Conservation (phyloP, 2,113 vertebrate genomes). For the Greenwoodochromis staneri region DNA sequence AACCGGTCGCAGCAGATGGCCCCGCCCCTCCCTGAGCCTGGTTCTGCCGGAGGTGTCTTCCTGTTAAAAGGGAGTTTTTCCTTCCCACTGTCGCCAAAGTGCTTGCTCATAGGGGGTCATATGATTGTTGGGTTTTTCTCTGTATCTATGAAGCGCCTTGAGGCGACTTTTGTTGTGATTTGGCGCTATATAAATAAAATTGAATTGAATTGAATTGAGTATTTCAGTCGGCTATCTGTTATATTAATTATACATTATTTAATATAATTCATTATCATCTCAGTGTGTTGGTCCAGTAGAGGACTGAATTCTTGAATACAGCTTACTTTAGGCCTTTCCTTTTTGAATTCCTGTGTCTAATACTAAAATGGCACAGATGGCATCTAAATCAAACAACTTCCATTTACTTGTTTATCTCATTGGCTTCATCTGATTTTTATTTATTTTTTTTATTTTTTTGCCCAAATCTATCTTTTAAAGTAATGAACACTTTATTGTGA, state of each 20-base stretch:
- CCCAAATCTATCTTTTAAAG: background rate
- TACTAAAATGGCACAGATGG: background rate
- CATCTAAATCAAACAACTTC: background rate
- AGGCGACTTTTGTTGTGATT: background rate
- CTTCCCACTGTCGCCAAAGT: no score
- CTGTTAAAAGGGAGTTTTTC: background rate
- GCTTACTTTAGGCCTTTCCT: background rate
- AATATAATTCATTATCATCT: background rate
- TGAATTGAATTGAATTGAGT: background rate
- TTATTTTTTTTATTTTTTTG: background rate
- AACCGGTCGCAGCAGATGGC: background rate
- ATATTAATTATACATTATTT: background rate
- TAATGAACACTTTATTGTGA: background rate
- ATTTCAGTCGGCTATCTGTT: background rate
- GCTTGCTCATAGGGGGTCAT: background rate
- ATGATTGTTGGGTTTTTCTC: background rate
- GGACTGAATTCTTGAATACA: background rate
- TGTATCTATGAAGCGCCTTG: background rate
- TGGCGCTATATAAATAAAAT: background rate
- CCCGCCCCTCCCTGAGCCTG: background rate
- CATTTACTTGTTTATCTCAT: background rate
- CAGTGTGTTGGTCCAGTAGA: background rate
- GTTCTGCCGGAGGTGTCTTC: rapidly evolving
- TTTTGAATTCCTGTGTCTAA: background rate
- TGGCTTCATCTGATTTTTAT: background rate